Evolutionary conservation across 2,113 vertebrate species (phyloP).

Genomic region (Gambusia affinis): DNA sequence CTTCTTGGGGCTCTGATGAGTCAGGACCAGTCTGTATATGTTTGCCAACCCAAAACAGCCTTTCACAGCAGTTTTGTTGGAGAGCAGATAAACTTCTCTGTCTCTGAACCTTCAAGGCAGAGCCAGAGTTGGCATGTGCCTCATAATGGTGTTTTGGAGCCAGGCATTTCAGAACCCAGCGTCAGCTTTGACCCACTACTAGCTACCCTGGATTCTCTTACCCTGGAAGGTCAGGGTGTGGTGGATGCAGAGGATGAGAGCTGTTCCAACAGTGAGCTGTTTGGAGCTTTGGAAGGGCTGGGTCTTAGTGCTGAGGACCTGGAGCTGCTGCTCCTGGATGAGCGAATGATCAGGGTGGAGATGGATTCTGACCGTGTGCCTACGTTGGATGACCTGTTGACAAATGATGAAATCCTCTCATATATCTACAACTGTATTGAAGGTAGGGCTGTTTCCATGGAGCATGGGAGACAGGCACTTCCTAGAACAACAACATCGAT

Average conservation of each 20-base stretch:
- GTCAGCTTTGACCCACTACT: constrained; percentile 78
- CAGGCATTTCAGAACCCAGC: constrained; percentile 16
- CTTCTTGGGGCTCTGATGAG: constrained; percentile 75
- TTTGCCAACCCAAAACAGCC: constrained; percentile 70
- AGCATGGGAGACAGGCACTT: constrained; percentile 28
- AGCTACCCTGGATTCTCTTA: constrained; percentile 79
- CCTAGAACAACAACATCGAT: not conserved
- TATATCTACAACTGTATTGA: constrained; percentile 72
- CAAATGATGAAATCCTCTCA: constrained; percentile 78
- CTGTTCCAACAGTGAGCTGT: constrained; percentile 80
- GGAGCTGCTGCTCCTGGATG: constrained; percentile 83
- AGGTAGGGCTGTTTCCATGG: constrained; percentile 39
- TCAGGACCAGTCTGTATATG: constrained; percentile 76
- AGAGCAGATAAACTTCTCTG: constrained; percentile 44
- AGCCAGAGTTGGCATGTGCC: constrained; percentile 53
- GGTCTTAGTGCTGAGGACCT: constrained; percentile 82
- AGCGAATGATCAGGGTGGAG: constrained; percentile 82
- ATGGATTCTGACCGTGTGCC: constrained; percentile 69
- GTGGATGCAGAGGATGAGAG: constrained; percentile 50
- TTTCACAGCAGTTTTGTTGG: constrained; percentile 66
- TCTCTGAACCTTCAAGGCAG: constrained; percentile 23
- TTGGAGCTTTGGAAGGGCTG: constrained; percentile 78
- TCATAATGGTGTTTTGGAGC: constrained; percentile 14
- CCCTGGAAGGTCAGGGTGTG: constrained; percentile 63
- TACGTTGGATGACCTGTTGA: constrained; percentile 69